Evolutionary conservation across 2,797 vertebrate species (phyloP).

Genomic region (Cichlasoma orientale): DNA sequence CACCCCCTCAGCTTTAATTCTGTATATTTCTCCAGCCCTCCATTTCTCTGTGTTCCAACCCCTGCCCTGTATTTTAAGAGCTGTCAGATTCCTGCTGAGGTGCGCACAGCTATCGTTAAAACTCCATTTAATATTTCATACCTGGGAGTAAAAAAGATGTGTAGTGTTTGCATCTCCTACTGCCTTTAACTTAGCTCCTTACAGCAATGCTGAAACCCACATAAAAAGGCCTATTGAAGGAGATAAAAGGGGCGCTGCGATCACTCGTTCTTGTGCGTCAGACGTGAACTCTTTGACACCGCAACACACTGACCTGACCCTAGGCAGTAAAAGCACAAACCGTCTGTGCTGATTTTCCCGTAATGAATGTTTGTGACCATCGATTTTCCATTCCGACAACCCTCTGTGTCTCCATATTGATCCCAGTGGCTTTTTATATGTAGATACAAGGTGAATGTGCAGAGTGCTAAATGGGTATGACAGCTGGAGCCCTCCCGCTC

Average conservation of each 20-base stretch:
- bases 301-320: slow-evolving; percentile 31
- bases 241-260: slow-evolving; percentile 47
- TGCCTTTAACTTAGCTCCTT: slow-evolving; percentile 43
- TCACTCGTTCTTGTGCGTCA: slow-evolving; percentile 15
- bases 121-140: slow-evolving; percentile 67
- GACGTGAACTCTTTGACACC: slow-evolving; percentile 13
- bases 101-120: slow-evolving; percentile 50
- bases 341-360: slow-evolving; percentile 38
- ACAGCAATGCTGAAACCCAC: slow-evolving; percentile 28
- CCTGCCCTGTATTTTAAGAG: slow-evolving; percentile 51
- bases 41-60: slow-evolving; percentile 41
- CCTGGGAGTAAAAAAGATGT: slow-evolving; percentile 44
- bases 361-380: slow-evolving; percentile 62
- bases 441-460: slow-evolving; percentile 53
- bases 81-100: slow-evolving; percentile 57
- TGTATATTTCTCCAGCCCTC: slow-evolving; percentile 14
- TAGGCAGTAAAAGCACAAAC: slow-evolving; percentile 29
- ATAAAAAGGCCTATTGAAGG: slow-evolving; percentile 31
- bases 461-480: slow-evolving; percentile 35
- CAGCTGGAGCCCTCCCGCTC: slow-evolving; percentile 1
- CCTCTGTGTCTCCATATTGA: slow-evolving; percentile 52
- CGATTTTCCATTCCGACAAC: slow-evolving; percentile 64
- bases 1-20: slow-evolving; percentile 30
- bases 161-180: slow-evolving; percentile 55
- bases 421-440: slow-evolving; percentile 56